These are phyloP conservation scores for Sebastes minor DNA, from an alignment of 2,797 vertebrate species.

Conservation along the genomic window DNA sequence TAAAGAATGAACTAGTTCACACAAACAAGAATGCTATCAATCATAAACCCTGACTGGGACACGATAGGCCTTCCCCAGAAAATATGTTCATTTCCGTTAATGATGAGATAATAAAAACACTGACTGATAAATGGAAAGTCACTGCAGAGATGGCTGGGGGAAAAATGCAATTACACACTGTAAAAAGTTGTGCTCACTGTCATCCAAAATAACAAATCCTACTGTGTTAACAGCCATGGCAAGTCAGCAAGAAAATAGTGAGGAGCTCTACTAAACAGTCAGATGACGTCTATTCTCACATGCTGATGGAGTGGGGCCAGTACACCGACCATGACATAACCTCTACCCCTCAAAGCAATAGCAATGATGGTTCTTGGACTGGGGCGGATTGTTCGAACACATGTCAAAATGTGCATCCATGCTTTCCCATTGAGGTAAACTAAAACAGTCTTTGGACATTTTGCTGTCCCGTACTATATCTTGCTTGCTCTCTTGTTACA, in stretches of 20 bases:
- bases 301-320: constrained; percentile 94
- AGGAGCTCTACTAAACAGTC: constrained; percentile 73
- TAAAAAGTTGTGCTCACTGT: background rate
- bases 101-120: constrained; percentile 15
- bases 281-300: constrained; percentile 86
- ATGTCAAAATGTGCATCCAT: constrained; percentile 85
- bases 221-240: constrained; percentile 83
- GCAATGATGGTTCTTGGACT: constrained; percentile 42
- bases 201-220: background rate
- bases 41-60: background rate
- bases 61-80: background rate
- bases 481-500: background rate
- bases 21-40: background rate
- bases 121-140: constrained; percentile 3
- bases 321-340: constrained; percentile 92
- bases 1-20: constrained; percentile 9
- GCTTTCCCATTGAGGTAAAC: constrained; percentile 92
- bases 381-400: constrained; percentile 78
- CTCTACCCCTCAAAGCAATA: constrained; percentile 89
- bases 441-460: background rate
- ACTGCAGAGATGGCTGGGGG: background rate
- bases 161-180: background rate
- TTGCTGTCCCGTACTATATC: background rate
- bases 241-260: constrained; percentile 88
- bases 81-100: background rate